Base-by-base conservation (phyloP, 2,888 invertebrate species). In the Yponomeuta malinellus region DNA sequence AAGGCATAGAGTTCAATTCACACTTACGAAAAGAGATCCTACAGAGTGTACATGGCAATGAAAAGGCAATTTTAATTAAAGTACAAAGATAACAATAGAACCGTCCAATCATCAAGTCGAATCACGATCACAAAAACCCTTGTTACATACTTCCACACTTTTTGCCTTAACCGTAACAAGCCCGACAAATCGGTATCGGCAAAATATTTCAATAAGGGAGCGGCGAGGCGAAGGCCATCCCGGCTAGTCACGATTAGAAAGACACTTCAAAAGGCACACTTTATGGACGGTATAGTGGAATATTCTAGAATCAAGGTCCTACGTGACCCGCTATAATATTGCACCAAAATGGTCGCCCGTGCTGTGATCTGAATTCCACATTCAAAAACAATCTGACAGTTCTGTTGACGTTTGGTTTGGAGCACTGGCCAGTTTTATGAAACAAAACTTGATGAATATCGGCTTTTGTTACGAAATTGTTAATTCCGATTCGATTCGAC, bases 151-250 rank as follows among this genome's bases (percentile, higher is more conserved):
- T 59, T 52, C 12, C 52, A 59, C 59, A 59, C 15, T 79, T 78
- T 76, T 76, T 74, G 75, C 75, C 73, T 48, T 29, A 31, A 23
- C n/a, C 23, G 12, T 43, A 81, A 78, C 74, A 78, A 79, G 74
- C 78, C 76, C 77, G 75, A 73, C 76, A 76, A 84, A 87, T 87
- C 88, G 82, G 80, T 59, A 59, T 59, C 52, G 52, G 52, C 52
- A 59, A 78, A 80, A 82, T 81, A 65, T 70, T 79, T 59, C 80
- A 80, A 79, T 52, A 84, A 84, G 88, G 89, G 89, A 87, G 85
- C 86, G 89, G 86, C 83, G 88, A 89, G 89, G 86, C 83, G 88
- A 89, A 89, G 89, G 89, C 86, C 86, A 80, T 72, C 72, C 63
- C 71, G 5, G 74, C 83, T 76, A 83, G 89, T 89, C 90, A 90